Evolutionary conservation across 2,113 vertebrate species (phyloP).

Genomic region (Vidua macroura): DNA sequence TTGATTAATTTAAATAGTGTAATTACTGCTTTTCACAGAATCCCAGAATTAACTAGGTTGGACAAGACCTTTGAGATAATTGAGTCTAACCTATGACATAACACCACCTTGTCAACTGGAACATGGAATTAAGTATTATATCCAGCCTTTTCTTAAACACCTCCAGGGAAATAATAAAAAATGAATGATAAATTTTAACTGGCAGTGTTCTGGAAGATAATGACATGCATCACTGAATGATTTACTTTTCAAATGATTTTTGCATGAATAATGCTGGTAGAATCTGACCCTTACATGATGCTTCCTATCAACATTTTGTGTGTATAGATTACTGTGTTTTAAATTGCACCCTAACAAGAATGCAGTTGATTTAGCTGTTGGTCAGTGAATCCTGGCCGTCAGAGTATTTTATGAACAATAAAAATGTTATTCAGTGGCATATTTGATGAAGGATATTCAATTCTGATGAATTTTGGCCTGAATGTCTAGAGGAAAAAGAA

Average conservation of each 20-base stretch:
- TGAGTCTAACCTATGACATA: accelerated
- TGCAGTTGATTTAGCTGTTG: neutral
- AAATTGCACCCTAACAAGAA: neutral
- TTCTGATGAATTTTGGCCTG: neutral
- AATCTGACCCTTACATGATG: neutral
- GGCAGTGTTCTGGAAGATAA: neutral
- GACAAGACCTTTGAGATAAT: neutral
- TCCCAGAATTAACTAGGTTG: neutral
- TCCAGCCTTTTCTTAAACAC: neutral
- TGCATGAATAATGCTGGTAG: neutral
- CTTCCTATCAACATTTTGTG: neutral
- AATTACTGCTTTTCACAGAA: neutral
- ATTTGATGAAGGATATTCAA: neutral
- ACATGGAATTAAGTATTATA: neutral
- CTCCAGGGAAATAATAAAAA: neutral
- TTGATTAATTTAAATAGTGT: neutral
- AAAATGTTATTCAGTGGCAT: neutral
- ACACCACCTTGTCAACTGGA: neutral
- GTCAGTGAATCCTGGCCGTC: neutral
- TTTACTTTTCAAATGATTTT: neutral
- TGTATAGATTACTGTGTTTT: neutral
- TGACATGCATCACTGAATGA: neutral
- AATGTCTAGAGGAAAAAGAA: neutral
- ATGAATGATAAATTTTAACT: neutral
- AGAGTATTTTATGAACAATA: neutral